Conservation (phyloP, 2,113 vertebrate species). For the Aythya baeri region DNA sequence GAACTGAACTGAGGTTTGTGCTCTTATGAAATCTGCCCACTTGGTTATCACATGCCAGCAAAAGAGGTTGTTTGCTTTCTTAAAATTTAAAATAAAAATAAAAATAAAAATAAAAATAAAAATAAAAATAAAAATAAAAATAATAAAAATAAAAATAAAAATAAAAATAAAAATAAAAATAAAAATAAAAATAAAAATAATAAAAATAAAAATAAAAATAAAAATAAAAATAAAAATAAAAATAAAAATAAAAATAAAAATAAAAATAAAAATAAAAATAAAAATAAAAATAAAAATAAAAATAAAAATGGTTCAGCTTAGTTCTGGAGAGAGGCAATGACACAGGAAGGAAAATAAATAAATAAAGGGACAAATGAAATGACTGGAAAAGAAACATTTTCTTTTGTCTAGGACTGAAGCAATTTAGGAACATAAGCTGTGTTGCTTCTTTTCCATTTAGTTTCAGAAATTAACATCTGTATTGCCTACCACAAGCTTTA, state of each 20-base stretch:
- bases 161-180: neutral
- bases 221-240: neutral
- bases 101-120: neutral
- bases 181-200: neutral
- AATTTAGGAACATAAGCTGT: neutral
- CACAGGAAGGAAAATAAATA: neutral
- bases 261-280: neutral
- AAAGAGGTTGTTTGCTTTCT: neutral
- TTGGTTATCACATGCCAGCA: neutral
- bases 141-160: neutral
- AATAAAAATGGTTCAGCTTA: neutral
- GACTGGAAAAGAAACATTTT: neutral
- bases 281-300: neutral
- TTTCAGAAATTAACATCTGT: neutral
- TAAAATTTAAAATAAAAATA: neutral
- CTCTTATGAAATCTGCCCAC: neutral
- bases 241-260: neutral
- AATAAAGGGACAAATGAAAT: neutral
- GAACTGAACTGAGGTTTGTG: neutral
- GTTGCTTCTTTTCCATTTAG: neutral
- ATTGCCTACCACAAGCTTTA: neutral
- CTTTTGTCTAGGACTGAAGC: neutral
- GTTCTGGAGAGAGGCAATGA: neutral
- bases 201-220: neutral
- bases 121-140: neutral